phyloP scores from a whole-genome alignment of 2,888 invertebrate species.

The Limnephilus auricula region DNA sequence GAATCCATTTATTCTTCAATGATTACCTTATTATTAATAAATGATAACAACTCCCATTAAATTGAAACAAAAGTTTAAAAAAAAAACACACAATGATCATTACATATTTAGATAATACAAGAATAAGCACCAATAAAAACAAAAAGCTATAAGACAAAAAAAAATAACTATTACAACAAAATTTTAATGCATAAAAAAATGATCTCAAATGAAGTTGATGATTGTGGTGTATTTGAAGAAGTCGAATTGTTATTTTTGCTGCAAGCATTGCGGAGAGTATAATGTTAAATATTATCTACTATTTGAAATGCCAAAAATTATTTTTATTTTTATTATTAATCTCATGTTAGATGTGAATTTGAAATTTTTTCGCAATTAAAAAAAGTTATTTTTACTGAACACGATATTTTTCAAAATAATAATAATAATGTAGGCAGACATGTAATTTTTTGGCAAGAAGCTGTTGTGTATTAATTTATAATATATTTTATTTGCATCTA shows the following conservation, averaged over 20 bases:
- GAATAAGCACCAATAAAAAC: not conserved
- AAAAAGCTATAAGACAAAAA: not conserved
- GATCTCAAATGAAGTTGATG: not conserved
- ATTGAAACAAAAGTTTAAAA: no score
- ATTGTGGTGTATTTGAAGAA: not conserved
- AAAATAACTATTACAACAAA: not conserved
- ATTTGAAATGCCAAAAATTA: not conserved
- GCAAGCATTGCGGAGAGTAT: not conserved
- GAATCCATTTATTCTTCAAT: not conserved
- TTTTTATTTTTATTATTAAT: constrained; percentile 23
- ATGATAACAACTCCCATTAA: no score
- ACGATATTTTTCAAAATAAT: not conserved
- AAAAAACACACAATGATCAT: no score
- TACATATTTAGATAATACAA: not conserved
- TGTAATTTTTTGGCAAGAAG: not conserved
- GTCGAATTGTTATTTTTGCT: not conserved
- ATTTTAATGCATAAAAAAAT: not conserved
- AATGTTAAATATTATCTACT: not conserved
- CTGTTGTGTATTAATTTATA: not conserved
- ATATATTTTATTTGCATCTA: not conserved
- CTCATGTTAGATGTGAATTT: not conserved
- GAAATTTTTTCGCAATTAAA: not conserved
- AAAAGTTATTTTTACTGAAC: not conserved
- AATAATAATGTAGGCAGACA: not conserved
- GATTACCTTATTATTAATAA: not conserved